Base-by-base conservation (phyloP, 2,113 vertebrate species). In the Hiodon alosoides region DNA sequence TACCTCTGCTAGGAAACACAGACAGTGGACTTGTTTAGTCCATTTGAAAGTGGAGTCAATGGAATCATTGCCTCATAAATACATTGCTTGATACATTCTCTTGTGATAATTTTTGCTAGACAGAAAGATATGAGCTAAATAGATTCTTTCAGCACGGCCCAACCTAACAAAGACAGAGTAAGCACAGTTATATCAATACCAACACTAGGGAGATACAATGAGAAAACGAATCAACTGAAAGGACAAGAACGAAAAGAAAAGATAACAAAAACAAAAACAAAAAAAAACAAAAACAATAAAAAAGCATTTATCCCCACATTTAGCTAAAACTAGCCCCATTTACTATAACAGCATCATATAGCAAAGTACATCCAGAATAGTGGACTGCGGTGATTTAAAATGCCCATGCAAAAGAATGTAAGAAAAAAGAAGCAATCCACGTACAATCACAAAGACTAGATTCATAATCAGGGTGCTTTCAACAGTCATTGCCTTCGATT, bases 401-500 rank as follows among this genome's bases (percentile, higher is more conserved):
- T 72, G 86, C 85, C 89, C 92, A 90, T 93, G 93, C 92, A 89
- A 87, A 78, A 76, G 9, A 59, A 74, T 50, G 9, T 53, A 74
- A 48, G 51, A 53, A 77, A 80, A 67, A 72, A 75, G 14, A 65
- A 78, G 66, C 79, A 74, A 75, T 62, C 67, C 79, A 84, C 78
- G 78, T 72, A 89, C 89, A 82, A 81, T 80, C 82, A 84, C 58
- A 78, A 83, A 5, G 77, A 67, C 50, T 71, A 57, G 52, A 57
- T 13, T 80, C 85, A 79, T 80, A 77, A 83, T 80, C 77, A 85
- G 81, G 77, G 75, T 80, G 58, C 72, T 86, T 86, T 81, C 91
- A 94, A 93, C 94, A 92, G 94, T 93, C 94, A 86, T 79, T 79
- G 92, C 92, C 93, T 92, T 85, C 71, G 60, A 31, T 31, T 31